phyloP scores from a whole-genome alignment of 1,140 invertebrate species.

The Periplaneta americana region DNA sequence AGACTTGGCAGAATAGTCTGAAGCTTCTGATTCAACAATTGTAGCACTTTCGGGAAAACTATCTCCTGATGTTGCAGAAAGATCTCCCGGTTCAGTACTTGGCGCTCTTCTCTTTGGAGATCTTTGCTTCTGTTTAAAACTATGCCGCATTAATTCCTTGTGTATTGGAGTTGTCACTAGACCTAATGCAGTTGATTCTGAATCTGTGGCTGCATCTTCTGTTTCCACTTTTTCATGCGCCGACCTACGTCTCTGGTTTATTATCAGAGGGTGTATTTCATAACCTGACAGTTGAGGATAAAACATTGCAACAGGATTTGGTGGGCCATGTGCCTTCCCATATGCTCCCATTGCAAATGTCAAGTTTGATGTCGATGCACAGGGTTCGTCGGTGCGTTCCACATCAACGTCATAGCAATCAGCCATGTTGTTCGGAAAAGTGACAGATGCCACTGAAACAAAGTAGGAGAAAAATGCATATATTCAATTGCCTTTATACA shows the following conservation, averaged over 20 bases:
- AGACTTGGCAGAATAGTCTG: conserved; percentile 17
- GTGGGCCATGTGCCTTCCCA: background rate
- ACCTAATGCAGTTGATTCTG: background rate
- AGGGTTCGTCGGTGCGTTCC: background rate
- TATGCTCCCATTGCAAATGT: conserved; percentile 2
- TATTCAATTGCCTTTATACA: background rate
- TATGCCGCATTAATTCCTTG: background rate
- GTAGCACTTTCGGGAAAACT: background rate
- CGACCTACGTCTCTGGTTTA: conserved; percentile 13
- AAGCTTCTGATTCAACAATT: background rate
- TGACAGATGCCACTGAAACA: background rate
- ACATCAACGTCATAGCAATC: conserved; percentile 4
- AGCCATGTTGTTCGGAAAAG: background rate
- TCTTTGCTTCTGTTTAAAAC: conserved; percentile 16
- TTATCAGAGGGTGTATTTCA: conserved; percentile 20
- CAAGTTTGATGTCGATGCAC: background rate
- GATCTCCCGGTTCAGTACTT: background rate
- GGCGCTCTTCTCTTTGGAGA: background rate
- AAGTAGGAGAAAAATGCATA: background rate
- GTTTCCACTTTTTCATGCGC: background rate
- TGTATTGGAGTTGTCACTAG: background rate
- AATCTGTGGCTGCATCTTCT: background rate
- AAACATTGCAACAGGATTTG: conserved; percentile 19
- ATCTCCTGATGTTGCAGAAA: conserved; percentile 3
- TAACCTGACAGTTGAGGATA: conserved; percentile 23